Percentiles rank a stretch among this genome's conserved stretches.
Evolutionary conservation across 2,888 invertebrate genomes (phyloP).

Genomic region (Caenorhabditis sinica): DNA sequence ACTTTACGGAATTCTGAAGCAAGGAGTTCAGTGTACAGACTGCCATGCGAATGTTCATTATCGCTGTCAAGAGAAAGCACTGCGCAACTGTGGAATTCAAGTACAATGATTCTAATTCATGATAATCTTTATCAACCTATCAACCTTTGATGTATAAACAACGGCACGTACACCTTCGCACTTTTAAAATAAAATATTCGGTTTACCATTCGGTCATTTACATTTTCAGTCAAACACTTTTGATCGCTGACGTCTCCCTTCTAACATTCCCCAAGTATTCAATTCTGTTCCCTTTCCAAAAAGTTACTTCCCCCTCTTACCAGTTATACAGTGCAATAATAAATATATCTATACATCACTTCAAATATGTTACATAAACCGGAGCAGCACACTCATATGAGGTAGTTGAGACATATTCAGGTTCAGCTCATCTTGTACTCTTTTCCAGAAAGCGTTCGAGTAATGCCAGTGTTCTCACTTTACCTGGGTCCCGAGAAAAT

Average conservation of each 20-base stretch:
- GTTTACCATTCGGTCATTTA: slow-evolving; percentile 8
- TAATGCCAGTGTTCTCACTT: slow-evolving; percentile 23
- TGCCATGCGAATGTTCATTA: slow-evolving; percentile 56
- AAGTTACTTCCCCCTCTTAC: too few relatives aligned
- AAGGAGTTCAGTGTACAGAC: slow-evolving; percentile 47
- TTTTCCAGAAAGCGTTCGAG: slow-evolving; percentile 19
- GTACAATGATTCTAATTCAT: slow-evolving; percentile 21
- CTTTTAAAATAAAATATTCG: slow-evolving; percentile 16
- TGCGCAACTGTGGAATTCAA: slow-evolving; percentile 52
- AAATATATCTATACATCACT: too few relatives aligned
- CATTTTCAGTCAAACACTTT: slow-evolving; percentile 20
- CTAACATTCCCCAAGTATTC: too few relatives aligned
- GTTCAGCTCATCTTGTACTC: too few relatives aligned
- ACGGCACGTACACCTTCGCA: background rate
- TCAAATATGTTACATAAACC: too few relatives aligned
- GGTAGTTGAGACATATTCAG: background rate
- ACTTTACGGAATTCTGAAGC: slow-evolving; percentile 41
- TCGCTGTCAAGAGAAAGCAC: slow-evolving; percentile 47
- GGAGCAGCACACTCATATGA: background rate
- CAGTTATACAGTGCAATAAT: too few relatives aligned
- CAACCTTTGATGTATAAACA: background rate
- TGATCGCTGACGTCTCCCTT: slow-evolving; percentile 14
- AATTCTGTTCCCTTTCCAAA: too few relatives aligned
- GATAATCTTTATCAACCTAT: background rate
- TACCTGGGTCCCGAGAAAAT: slow-evolving; percentile 29